These are phyloP conservation scores for Ophion obscuratus DNA, from an alignment of 2,888 invertebrate genomes.

Conservation along the genomic window DNA sequence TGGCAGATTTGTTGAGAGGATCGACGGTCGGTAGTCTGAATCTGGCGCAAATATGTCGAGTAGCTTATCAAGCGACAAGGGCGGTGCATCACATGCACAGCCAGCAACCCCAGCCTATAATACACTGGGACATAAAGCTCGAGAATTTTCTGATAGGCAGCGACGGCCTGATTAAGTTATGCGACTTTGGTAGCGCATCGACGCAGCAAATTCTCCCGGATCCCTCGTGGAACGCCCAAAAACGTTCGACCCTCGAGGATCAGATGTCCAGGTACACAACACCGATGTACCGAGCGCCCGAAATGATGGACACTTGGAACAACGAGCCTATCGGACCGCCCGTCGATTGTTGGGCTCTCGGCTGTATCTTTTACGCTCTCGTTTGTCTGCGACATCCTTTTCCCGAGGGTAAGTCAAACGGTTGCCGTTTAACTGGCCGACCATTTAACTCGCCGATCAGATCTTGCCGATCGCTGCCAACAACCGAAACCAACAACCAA, in stretches of 20 bases:
- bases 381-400: slow-evolving; percentile 98
- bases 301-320: slow-evolving; percentile 99
- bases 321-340: slow-evolving; percentile 96
- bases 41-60: slow-evolving; percentile 89
- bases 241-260: slow-evolving; percentile 96
- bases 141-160: slow-evolving; percentile 96
- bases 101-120: slow-evolving; percentile 93
- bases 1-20: slow-evolving; percentile 79
- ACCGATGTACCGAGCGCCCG: slow-evolving; percentile 98
- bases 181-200: slow-evolving; percentile 99
- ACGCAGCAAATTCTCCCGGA: slow-evolving; percentile 93
- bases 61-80: slow-evolving; percentile 96
- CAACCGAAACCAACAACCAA: no score
- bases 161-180: slow-evolving; percentile 95
- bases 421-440: no score
- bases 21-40: slow-evolving; percentile 85
- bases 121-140: slow-evolving; percentile 97
- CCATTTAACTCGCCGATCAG: no score
- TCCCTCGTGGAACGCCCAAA: slow-evolving; percentile 96
- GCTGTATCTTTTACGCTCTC: slow-evolving; percentile 96
- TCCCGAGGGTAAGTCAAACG: slow-evolving; percentile 90
- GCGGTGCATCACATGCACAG: slow-evolving; percentile 97
- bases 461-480: no score
- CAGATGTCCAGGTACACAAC: slow-evolving; percentile 93
- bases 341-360: slow-evolving; percentile 98